Percentiles rank a stretch among this genome's conserved stretches.
phyloP scores from a whole-genome alignment of 1,140 invertebrate genomes.

The Zaprionus ornatus region DNA sequence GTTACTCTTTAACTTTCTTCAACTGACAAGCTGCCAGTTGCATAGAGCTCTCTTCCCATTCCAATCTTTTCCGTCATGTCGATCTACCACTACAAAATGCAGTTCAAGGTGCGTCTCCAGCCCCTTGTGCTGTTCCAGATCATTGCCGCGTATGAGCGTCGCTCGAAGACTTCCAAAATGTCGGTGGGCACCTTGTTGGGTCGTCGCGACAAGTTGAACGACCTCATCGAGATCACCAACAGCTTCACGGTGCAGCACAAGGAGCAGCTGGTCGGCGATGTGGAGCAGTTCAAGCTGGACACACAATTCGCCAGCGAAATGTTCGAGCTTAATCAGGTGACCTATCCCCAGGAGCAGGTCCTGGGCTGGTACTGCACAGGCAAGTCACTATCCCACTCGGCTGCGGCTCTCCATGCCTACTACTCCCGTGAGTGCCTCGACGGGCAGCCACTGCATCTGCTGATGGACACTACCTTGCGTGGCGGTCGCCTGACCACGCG shows the following conservation, averaged over 20 bases:
- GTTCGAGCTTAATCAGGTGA: conserved; percentile 52
- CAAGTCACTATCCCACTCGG: conserved; percentile 41
- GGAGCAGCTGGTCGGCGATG: conserved; percentile 21
- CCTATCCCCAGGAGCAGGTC: conserved; percentile 61
- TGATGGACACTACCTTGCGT: conserved; percentile 51
- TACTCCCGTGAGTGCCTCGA: conserved; percentile 49
- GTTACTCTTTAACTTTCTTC: not conserved
- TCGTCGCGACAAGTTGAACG: conserved; percentile 32
- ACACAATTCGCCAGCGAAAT: conserved; percentile 53
- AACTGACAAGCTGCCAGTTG: not conserved
- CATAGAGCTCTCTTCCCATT: not conserved
- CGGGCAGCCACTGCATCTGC: conserved; percentile 53
- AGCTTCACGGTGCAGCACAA: conserved; percentile 58
- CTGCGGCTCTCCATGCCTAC: conserved; percentile 44
- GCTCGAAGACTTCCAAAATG: conserved; percentile 38
- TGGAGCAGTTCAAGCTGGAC: conserved; percentile 56
- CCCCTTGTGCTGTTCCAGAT: conserved; percentile 69
- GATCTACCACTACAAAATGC: conserved; percentile 40
- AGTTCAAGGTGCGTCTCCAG: conserved; percentile 51
- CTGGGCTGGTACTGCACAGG: conserved; percentile 65
- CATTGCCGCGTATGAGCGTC: conserved; percentile 63
- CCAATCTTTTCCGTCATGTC: conserved; percentile 23
- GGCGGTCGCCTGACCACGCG: conserved; percentile 39
- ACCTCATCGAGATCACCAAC: conserved; percentile 58
- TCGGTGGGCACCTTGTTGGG: conserved; percentile 62